These are phyloP conservation scores for Bombus ignitus DNA, from an alignment of 1,140 invertebrate species.

Conservation along the genomic window DNA sequence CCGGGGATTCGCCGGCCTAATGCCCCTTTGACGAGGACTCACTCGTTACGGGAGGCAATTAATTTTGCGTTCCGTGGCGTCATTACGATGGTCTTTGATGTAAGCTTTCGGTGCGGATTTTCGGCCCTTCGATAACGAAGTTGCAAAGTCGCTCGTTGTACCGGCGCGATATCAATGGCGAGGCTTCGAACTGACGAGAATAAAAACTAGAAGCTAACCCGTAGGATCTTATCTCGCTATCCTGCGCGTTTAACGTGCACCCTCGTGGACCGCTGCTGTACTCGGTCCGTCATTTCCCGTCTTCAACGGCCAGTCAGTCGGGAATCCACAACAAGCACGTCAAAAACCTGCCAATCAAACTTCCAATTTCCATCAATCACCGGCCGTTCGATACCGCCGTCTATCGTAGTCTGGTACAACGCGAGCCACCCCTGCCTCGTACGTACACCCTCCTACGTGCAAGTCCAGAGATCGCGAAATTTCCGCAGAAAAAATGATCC, in stretches of 20 bases:
- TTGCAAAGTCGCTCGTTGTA: neutral
- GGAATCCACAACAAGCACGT: conserved; percentile 18
- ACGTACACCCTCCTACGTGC: neutral
- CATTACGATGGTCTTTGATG: neutral
- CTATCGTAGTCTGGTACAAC: neutral
- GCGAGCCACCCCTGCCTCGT: neutral
- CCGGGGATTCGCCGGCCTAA: too few species aligned
- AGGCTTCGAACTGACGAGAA: too few species aligned
- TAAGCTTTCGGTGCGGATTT: neutral
- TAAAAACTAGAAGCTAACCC: neutral
- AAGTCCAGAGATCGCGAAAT: neutral
- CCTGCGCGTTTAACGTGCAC: neutral
- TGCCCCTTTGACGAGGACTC: neutral
- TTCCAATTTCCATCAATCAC: conserved; percentile 48
- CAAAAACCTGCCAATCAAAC: conserved; percentile 39
- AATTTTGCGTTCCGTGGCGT: neutral
- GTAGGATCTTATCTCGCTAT: neutral
- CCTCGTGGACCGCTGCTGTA: neutral
- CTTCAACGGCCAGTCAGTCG: neutral
- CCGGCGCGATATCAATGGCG: neutral
- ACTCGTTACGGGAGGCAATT: neutral
- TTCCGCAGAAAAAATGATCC: neutral
- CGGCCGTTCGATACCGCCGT: neutral
- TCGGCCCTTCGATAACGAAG: neutral
- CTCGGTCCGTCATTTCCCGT: conserved; percentile 3